A percentile compares a stretch with the other conserved stretches of the same genome.
Evolutionary conservation across 2,888 invertebrate genomes (phyloP).

Genomic region (Ormyrus thymus): DNA sequence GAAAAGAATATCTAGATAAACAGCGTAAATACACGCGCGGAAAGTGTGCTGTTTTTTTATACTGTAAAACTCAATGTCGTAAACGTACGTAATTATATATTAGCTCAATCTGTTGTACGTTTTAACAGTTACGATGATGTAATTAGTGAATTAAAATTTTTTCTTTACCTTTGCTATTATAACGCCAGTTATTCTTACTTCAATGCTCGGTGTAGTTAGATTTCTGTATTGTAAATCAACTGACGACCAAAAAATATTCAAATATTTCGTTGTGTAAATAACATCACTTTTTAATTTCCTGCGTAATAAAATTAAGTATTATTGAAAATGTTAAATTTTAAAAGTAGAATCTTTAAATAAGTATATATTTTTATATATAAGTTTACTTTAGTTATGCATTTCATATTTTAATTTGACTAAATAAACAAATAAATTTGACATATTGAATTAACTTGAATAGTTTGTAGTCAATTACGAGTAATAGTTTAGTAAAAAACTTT

Average conservation of each 20-base stretch:
- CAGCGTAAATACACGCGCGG: neutral
- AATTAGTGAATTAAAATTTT: no score
- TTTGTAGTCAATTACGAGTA: conserved; percentile 22
- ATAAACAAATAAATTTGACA: no score
- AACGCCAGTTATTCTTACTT: conserved; percentile 30
- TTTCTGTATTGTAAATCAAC: conserved; percentile 35
- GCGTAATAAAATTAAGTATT: neutral
- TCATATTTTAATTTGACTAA: no score
- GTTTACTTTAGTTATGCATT: no score
- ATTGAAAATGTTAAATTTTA: neutral
- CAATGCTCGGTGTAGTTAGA: conserved; percentile 1
- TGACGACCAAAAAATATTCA: conserved; percentile 26
- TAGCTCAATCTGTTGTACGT: no score
- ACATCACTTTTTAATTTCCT: conserved; percentile 20
- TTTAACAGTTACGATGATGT: neutral
- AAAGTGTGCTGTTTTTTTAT: neutral
- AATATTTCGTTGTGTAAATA: conserved; percentile 2
- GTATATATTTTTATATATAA: neutral
- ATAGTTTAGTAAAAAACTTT: conserved; percentile 9
- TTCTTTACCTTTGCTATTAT: conserved; percentile 26
- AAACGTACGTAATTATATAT: neutral
- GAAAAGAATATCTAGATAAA: conserved; percentile 7
- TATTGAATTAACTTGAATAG: conserved; percentile 26
- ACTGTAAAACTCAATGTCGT: no score
- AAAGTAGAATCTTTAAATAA: neutral